Evolutionary conservation across 2,113 vertebrate genomes (phyloP).

Genomic region (Eulemur macaco): DNA sequence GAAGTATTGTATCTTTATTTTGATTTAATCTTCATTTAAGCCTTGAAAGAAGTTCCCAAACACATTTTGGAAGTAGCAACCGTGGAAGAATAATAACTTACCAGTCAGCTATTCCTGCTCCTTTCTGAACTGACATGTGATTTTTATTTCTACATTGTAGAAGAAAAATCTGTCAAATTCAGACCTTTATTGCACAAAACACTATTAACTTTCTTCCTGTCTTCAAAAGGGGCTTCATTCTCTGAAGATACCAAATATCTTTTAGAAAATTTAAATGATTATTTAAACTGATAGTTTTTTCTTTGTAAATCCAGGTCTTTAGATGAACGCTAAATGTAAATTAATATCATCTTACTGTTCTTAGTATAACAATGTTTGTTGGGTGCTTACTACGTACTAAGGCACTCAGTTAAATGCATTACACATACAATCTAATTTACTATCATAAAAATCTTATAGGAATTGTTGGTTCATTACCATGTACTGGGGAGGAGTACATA

Average conservation of each 20-base stretch:
- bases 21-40: slow-evolving; percentile 56
- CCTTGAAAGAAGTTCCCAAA: slow-evolving; percentile 60
- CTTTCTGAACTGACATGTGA: slow-evolving; percentile 61
- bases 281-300: slow-evolving; percentile 26
- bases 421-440: slow-evolving; percentile 39
- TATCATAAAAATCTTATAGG: slow-evolving; percentile 42
- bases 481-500: background rate
- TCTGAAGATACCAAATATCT: slow-evolving; percentile 31
- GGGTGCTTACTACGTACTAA: background rate
- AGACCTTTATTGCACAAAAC: slow-evolving; percentile 39
- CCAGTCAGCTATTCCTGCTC: slow-evolving; percentile 43
- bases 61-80: slow-evolving; percentile 59
- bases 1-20: slow-evolving; percentile 66
- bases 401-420: background rate
- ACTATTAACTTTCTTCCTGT: slow-evolving; percentile 47
- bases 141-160: slow-evolving; percentile 50
- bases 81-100: slow-evolving; percentile 63
- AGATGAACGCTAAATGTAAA: background rate
- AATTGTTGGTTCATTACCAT: slow-evolving; percentile 33
- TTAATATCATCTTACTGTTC: background rate
- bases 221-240: background rate
- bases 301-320: slow-evolving; percentile 12
- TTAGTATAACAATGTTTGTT: background rate
- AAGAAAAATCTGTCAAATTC: slow-evolving; percentile 67
- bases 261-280: slow-evolving; percentile 44